Evolutionary conservation across 2,113 vertebrate species (phyloP).

Genomic region (Nyctereutes procyonoides): DNA sequence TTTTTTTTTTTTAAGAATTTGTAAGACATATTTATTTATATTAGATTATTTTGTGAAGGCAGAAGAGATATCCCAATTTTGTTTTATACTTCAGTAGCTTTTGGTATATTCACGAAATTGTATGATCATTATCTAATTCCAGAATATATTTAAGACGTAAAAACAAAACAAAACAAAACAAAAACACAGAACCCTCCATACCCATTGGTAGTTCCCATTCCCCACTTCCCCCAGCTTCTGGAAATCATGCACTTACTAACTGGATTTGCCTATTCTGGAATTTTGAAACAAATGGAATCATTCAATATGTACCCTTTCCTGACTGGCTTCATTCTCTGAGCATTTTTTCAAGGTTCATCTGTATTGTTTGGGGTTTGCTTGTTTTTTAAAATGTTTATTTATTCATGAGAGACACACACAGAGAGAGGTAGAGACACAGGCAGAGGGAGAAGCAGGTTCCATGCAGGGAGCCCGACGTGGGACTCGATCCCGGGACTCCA

Average conservation of each 20-base stretch:
- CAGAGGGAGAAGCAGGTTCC: too few relatives aligned
- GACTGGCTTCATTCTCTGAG: background rate
- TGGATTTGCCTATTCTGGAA: background rate
- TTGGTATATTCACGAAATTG: background rate
- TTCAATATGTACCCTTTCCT: background rate
- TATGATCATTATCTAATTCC: background rate
- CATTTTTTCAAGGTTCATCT: background rate
- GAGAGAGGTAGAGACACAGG: too few relatives aligned
- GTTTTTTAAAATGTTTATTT: too few relatives aligned
- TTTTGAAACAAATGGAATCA: background rate
- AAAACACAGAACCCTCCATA: background rate
- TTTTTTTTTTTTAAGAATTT: background rate
- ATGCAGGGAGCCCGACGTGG: too few relatives aligned
- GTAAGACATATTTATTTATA: background rate
- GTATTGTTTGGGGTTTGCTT: background rate
- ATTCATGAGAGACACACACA: too few relatives aligned
- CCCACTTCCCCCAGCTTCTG: background rate
- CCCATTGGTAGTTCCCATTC: background rate
- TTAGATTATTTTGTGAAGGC: background rate
- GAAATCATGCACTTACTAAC: background rate
- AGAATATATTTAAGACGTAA: constrained; percentile 22
- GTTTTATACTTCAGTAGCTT: background rate
- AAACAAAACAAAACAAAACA: background rate
- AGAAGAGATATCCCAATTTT: background rate
- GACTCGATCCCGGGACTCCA: too few relatives aligned